Base-by-base conservation (phyloP, 2,797 vertebrate species). In the Phalloptychus januarius region DNA sequence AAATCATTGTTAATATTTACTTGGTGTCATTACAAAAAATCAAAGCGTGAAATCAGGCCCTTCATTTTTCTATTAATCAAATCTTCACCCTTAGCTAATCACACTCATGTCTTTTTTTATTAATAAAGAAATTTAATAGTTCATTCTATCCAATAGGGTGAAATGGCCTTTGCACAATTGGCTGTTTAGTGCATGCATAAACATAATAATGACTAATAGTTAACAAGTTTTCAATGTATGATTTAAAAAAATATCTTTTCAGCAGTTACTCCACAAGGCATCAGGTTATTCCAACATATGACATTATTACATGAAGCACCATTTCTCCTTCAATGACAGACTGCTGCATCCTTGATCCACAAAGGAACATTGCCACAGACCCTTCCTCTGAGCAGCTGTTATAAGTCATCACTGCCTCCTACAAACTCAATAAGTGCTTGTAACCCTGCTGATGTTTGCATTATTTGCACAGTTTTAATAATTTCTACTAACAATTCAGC, bases 1-100 rank as follows among this genome's bases (percentile, higher is more conserved):
- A 20, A 8, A 71, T 46, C 72, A 1, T 40, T 67, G 44, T 54
- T 77, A 20, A 44, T 6, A 67, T 79, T 56, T 40, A 78, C n/a
- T 58, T 67, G 46, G 15, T 71, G 74, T 50, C n/a, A 1, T 16
- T 18, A 20, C 46, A 8, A 63, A 16, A 11, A 36, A 10, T 65
- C 18, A 65, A 23, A 38, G 10, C 7, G 31, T 18, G 23, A 65
- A 70, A 74, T 28, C 12, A 36, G 72, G 16, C 5, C 31, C 10
- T 74, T 79, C 36, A 44, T 31, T 42, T 15, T 0, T 28, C 2
- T 16, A 40, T 33, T 42, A 2, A 73, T 76, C 31, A 71, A 12
- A 56, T 83, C 70, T 58, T 40, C 54, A 76, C 44, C 73, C 1
- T 1, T 2, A 77, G 58, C 12, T 31, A 4, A 42, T n/a, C 28